Evolutionary conservation across 2,888 invertebrate genomes (phyloP).

Genomic region (Hemithea aestivaria): DNA sequence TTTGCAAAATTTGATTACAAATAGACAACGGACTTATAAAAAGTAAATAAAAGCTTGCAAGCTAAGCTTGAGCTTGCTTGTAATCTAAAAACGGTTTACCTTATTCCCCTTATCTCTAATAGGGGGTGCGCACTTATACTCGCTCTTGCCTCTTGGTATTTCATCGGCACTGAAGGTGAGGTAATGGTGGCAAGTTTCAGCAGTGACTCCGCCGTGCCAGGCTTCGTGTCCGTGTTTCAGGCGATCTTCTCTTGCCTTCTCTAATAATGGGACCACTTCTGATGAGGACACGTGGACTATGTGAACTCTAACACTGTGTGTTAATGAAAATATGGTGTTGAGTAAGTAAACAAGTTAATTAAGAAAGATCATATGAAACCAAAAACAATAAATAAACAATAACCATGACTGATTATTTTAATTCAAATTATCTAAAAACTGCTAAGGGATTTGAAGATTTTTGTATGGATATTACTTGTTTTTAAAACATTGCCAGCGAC

Average conservation of each 20-base stretch:
- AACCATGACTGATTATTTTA: no score
- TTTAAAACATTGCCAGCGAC: no score
- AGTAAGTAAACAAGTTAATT: no score
- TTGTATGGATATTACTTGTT: no score
- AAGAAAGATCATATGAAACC: no score
- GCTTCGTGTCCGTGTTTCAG: slow-evolving; percentile 69
- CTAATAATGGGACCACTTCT: slow-evolving; percentile 78
- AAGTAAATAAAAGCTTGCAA: no score
- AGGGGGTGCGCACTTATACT: slow-evolving; percentile 87
- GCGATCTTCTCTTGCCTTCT: slow-evolving; percentile 63
- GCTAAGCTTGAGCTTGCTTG: no score
- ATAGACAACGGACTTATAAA: no score
- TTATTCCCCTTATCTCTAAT: slow-evolving; percentile 81
- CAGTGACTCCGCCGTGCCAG: slow-evolving; percentile 79
- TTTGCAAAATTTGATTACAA: no score
- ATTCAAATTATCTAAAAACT: no score
- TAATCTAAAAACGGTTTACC: no score
- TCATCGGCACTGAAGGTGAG: slow-evolving; percentile 81
- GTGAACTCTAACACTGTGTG: slow-evolving; percentile 80
- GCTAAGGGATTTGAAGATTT: no score
- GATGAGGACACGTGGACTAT: slow-evolving; percentile 84
- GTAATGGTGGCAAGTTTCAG: slow-evolving; percentile 88
- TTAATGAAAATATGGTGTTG: background rate
- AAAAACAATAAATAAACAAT: slow-evolving; percentile 4
- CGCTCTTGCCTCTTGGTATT: slow-evolving; percentile 81